These are phyloP conservation scores for Orchestes rusci DNA, from an alignment of 2,888 invertebrate genomes.

Conservation along the genomic window DNA sequence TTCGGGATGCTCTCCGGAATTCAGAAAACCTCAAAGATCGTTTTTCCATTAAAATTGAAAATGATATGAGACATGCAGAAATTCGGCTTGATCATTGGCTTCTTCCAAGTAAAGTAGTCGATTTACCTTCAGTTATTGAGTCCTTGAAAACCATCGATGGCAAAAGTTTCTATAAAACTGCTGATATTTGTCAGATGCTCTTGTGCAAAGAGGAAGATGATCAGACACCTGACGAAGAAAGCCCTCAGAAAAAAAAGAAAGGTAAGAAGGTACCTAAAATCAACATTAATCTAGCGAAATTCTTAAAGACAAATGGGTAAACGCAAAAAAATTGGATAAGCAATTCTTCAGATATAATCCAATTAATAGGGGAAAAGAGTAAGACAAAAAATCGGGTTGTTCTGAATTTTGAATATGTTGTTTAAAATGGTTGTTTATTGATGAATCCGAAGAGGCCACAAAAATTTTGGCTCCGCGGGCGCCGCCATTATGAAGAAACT, in stretches of 20 bases:
- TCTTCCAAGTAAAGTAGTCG: conserved; percentile 81
- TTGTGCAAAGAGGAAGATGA: conserved; percentile 86
- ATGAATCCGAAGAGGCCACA: too few species aligned
- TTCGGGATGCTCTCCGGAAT: conserved; percentile 68
- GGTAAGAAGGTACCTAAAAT: conserved; percentile 9
- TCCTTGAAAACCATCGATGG: conserved; percentile 92
- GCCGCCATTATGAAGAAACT: too few species aligned
- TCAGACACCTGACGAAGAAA: conserved; percentile 68
- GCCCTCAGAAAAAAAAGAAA: conserved; percentile 72
- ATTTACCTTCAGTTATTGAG: conserved; percentile 87
- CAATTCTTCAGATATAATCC: too few species aligned
- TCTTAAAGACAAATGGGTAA: too few species aligned
- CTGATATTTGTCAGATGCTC: conserved; percentile 90
- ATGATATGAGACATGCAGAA: conserved; percentile 82
- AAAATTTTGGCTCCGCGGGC: too few species aligned
- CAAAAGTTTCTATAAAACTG: conserved; percentile 96
- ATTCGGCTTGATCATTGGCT: conserved; percentile 84
- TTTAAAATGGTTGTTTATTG: too few species aligned
- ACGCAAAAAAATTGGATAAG: too few species aligned
- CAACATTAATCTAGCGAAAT: background rate
- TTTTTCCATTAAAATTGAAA: conserved; percentile 75
- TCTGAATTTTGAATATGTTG: too few species aligned
- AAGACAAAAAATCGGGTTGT: too few species aligned
- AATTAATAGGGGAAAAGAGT: too few species aligned
- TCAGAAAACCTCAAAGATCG: conserved; percentile 79